Percentiles rank a stretch among this genome's conserved stretches.
Evolutionary conservation across 1,140 invertebrate species (phyloP).

Genomic region (Acromyrmex heyeri): DNA sequence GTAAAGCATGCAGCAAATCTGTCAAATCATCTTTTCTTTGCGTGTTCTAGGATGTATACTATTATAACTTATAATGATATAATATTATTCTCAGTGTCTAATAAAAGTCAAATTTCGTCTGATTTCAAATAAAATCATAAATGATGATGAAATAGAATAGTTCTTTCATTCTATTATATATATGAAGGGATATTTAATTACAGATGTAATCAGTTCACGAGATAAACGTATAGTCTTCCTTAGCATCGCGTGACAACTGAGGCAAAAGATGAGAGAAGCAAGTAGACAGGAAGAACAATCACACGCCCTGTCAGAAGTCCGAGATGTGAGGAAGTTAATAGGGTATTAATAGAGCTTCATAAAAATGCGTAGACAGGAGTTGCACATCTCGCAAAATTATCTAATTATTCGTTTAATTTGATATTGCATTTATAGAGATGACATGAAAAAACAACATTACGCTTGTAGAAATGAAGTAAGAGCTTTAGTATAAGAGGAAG

Average conservation of each 20-base stretch:
- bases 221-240: slow-evolving; percentile 5
- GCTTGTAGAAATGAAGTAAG: too few species aligned
- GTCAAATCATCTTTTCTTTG: background rate
- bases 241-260: slow-evolving; percentile 13
- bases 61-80: background rate
- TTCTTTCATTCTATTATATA: background rate
- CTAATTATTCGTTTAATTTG: slow-evolving; percentile 44
- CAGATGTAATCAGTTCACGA: background rate
- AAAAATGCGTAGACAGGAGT: slow-evolving; percentile 18
- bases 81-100: background rate
- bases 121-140: background rate
- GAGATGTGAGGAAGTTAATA: slow-evolving; percentile 18
- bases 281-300: slow-evolving; percentile 26
- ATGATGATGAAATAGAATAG: background rate
- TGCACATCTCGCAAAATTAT: slow-evolving; percentile 19
- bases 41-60: background rate
- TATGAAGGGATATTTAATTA: background rate
- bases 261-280: background rate
- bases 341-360: slow-evolving; percentile 19
- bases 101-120: too few species aligned
- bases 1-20: background rate
- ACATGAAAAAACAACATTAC: too few species aligned
- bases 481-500: too few species aligned
- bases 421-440: slow-evolving; percentile 14
- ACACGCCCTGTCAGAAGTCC: background rate